Conservation (phyloP, 2,113 vertebrate genomes). For the Phrynosoma platyrhinos region DNA sequence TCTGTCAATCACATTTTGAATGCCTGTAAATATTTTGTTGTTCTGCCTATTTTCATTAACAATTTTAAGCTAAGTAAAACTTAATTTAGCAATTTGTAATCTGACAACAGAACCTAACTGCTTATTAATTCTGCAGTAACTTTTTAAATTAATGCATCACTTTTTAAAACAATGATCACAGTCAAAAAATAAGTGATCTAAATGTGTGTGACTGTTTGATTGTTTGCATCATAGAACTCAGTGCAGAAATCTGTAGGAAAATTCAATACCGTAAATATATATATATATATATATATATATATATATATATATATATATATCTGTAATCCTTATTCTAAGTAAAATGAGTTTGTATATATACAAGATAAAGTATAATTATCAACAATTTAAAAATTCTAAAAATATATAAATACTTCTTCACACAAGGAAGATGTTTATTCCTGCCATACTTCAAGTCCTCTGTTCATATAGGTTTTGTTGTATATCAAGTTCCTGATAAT, state of each 20-base stretch:
- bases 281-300: no score
- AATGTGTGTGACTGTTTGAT: no score
- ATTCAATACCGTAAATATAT: conserved; percentile 61
- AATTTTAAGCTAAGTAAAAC: conserved; percentile 11
- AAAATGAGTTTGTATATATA: conserved; percentile 30
- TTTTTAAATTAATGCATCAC: no score
- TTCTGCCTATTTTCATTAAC: neutral
- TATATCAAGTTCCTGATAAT: conserved; percentile 23
- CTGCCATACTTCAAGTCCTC: neutral
- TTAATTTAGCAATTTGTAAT: neutral
- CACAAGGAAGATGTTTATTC: conserved; percentile 1
- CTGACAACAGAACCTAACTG: neutral
- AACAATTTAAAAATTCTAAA: conserved; percentile 59
- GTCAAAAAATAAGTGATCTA: no score
- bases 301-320: neutral
- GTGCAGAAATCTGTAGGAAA: conserved; percentile 52
- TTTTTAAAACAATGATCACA: neutral
- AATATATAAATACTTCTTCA: conserved; percentile 50
- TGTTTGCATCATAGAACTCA: neutral
- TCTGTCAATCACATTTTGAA: neutral
- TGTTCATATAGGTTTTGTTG: neutral
- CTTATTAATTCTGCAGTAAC: no score
- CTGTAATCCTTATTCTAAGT: conserved; percentile 54
- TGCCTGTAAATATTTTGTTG: accelerated
- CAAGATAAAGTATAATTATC: conserved; percentile 60